These are phyloP conservation scores for Pheosia gnoma DNA, from an alignment of 2,888 invertebrate genomes.

Conservation along the genomic window DNA sequence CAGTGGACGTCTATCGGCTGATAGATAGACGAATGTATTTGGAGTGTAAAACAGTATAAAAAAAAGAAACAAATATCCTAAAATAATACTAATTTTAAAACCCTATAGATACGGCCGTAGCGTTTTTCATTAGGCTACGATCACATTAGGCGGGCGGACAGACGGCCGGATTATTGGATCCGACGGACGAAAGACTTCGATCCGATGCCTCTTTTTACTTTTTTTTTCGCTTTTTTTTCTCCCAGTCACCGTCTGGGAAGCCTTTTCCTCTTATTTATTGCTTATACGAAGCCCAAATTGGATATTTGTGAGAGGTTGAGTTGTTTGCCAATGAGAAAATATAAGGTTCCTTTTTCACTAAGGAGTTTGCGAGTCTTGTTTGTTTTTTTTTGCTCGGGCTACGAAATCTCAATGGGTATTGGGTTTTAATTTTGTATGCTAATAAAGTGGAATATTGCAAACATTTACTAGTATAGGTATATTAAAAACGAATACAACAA, in stretches of 20 bases:
- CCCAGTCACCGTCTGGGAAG: constrained; percentile 76
- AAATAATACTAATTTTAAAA: no score
- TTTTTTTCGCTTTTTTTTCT: constrained; percentile 54
- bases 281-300: constrained; percentile 82
- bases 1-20: no score
- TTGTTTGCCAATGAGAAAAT: constrained; percentile 69
- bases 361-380: constrained; percentile 40
- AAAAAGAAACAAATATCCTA: background rate
- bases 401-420: background rate
- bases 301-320: constrained; percentile 80
- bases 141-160: constrained; percentile 83
- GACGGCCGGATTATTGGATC: constrained; percentile 83
- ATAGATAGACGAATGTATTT: no score
- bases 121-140: constrained; percentile 83
- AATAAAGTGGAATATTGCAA: background rate
- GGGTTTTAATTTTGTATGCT: background rate
- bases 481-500: no score
- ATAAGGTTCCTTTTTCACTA: constrained; percentile 51
- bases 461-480: no score
- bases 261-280: constrained; percentile 84
- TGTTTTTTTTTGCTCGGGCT: constrained; percentile 21
- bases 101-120: constrained; percentile 54
- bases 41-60: background rate
- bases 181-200: constrained; percentile 83
- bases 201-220: constrained; percentile 74